Base-by-base conservation (phyloP, 2,888 invertebrate species). In the Micoletzkya japonica region DNA sequence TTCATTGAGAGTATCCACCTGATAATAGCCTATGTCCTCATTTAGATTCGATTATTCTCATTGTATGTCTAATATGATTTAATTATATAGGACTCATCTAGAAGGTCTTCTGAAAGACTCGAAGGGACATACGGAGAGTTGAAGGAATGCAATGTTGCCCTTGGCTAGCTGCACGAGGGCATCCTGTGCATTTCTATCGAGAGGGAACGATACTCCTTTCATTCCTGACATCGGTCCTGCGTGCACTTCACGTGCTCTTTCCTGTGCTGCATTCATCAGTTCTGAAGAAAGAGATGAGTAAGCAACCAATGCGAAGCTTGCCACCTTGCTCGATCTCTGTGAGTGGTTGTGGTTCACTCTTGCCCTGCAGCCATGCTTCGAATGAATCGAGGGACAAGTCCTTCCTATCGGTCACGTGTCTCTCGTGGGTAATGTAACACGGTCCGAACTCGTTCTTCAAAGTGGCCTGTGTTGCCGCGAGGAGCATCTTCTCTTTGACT, bases 391-490 rank as follows among this genome's bases (percentile, higher is more conserved):
- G 87, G 10, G 90, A 90, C 1, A 93, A 90, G 86, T 96, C 96
- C 76, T 78, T 77, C 57, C 75, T 72, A 70, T 78, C 81, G 56
- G 95, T 94, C 34, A 93, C 94, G 88, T 95, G 95, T 81, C 95
- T 87, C 88, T 98, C 98, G 86, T 95, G 93, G 82, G 92, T 92
- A 57, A 98, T 94, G 82, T 93, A 92, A 0, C 93, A 91, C 4
- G 93, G 91, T 0, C 97, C 97, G 87, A 98, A 98, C 86, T 96
- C 95, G 83, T 91, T 91, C 86, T 96, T 98, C 36, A 98, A 88
- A 0, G 97, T 98, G 0, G 97, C 94, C 87, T 95, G 94, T 0
- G 96, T 97, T 0, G 95, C 95, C 0, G 97, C 97, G 84, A 95
- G 95, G 68, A 98, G 88, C 97, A 98, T 97, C 87, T 98, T 98